phyloP scores from a whole-genome alignment of 2,888 invertebrate genomes.

The Lasioglossum oenotherae region DNA sequence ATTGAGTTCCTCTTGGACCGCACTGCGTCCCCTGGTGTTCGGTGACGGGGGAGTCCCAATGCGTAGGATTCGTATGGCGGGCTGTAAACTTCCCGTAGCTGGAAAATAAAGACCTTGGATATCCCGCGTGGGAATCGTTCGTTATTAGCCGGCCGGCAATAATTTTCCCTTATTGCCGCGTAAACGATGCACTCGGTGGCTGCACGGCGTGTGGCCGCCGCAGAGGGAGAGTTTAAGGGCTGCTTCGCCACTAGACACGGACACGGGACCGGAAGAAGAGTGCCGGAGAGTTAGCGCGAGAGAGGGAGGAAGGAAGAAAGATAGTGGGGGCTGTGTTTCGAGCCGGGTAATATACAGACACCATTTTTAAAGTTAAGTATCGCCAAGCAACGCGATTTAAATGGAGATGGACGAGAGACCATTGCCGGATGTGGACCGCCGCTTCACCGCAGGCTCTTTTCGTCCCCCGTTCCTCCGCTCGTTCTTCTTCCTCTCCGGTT shows the following conservation, averaged over 20 bases:
- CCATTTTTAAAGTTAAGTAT: slow-evolving; percentile 78
- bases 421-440: slow-evolving; percentile 61
- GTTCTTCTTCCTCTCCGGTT: slow-evolving; percentile 6
- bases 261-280: slow-evolving; percentile 26
- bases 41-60: neutral
- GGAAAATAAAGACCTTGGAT: slow-evolving; percentile 70
- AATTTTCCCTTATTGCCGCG: slow-evolving; percentile 76
- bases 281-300: neutral
- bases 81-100: slow-evolving; percentile 60
- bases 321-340: slow-evolving; percentile 28
- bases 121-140: slow-evolving; percentile 75
- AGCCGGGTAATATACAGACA: slow-evolving; percentile 73
- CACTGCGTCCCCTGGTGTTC: neutral
- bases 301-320: neutral
- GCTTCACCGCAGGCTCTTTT: slow-evolving; percentile 31
- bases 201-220: slow-evolving; percentile 41
- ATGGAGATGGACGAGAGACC: slow-evolving; percentile 76
- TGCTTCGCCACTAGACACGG: slow-evolving; percentile 31
- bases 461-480: neutral
- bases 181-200: slow-evolving; percentile 75
- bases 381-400: slow-evolving; percentile 76
- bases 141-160: slow-evolving; percentile 75
- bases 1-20: neutral
- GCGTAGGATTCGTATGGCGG: neutral
- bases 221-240: slow-evolving; percentile 63